Evolutionary conservation across 2,888 invertebrate genomes (phyloP).

Genomic region (Ischnus inquisitorius): DNA sequence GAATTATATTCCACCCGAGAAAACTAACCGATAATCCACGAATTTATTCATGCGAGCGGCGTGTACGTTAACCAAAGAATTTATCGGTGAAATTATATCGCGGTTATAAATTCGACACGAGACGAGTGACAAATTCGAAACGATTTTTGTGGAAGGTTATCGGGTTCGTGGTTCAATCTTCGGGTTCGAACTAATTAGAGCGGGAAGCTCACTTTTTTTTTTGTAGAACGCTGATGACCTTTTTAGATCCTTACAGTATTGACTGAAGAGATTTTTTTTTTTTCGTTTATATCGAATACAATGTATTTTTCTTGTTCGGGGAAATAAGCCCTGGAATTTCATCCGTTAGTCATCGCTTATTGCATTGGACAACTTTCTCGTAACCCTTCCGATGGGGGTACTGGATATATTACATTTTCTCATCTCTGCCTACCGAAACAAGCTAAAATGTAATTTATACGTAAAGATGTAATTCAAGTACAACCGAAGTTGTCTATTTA

Average conservation of each 20-base stretch:
- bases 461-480: too few relatives aligned
- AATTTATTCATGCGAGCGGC: neutral
- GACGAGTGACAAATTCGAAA: conserved; percentile 10
- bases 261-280: neutral
- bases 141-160: conserved; percentile 17
- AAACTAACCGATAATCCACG: conserved; percentile 56
- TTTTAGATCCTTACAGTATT: neutral
- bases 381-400: too few relatives aligned
- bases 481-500: too few relatives aligned
- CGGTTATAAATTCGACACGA: neutral
- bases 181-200: conserved; percentile 29
- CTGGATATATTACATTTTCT: too few relatives aligned
- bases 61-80: neutral
- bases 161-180: conserved; percentile 18
- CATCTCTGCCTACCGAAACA: too few relatives aligned
- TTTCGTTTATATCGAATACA: too few relatives aligned
- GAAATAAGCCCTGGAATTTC: too few relatives aligned
- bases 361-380: too few relatives aligned
- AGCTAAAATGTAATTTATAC: too few relatives aligned
- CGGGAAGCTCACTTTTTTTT: neutral
- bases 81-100: neutral
- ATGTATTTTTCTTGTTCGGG: too few relatives aligned
- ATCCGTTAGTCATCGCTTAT: too few relatives aligned
- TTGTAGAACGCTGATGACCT: neutral
- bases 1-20: conserved; percentile 46